Evolutionary conservation across 35 echinoderm and acorn worm species (phyloP), one percentile per base, ranked within the genome.

Genomic region (Chiridota heheva): DNA sequence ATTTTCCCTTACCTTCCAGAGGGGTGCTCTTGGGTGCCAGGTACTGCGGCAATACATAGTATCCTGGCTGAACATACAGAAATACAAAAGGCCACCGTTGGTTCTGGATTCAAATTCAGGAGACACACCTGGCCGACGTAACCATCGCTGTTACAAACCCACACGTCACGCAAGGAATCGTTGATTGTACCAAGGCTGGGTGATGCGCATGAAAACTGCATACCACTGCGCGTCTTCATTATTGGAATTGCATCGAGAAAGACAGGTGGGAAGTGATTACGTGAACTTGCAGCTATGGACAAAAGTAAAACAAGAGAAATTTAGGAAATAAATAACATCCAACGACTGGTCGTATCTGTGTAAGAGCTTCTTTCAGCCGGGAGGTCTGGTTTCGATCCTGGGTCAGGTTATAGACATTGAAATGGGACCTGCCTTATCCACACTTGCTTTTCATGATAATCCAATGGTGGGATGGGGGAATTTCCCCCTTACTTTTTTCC

Each of bases 181-280:
- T 82, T 90, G 53, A 90, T 90, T 5, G 88, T 96, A 17, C 87
- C 87, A 5, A 90, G 69, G 48, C 82, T 84, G 55, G 88, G 93
- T 0, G 87, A 77, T 27, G 93, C 93, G 61, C 93, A 96, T 46
- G 93, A 91, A 73, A 96, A 96, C 93, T 96, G 93, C 93, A 96
- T 96, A 35, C 93, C 93, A 36, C 93, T 96, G 16, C 93, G 89
- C 1, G 93, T 96, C 84, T 96, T 96, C 77, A 90, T 91, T 37
- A 96, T 96, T 17, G 93, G 93, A 46, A 96, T 96, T n/a, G 93
- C 87, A 73, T 96, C 84, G 13, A 96, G 83, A 72, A 96, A 96
- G 32, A 86, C 71, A 0, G 93, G 93, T 7, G 93, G 93, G 79
- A 96, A 96, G 43, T 85, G 84, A 72, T 96, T 87, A 44, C 83